phyloP scores from a whole-genome alignment of 2,797 vertebrate genomes.

The Propithecus deckenii region DNA sequence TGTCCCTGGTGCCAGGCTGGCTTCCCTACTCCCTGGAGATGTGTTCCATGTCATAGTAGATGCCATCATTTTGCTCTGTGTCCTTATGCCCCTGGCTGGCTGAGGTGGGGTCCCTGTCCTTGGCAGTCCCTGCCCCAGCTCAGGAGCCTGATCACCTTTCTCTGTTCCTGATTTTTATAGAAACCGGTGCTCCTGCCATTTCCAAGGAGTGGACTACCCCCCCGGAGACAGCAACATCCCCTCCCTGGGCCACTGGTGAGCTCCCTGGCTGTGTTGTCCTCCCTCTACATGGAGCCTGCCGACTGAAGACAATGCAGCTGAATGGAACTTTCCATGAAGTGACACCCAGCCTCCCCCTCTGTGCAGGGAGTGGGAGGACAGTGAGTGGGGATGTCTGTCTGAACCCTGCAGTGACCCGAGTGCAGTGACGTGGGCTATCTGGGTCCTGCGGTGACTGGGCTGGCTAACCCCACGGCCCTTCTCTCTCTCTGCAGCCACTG shows the following conservation, averaged over 20 bases:
- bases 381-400: background rate
- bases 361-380: background rate
- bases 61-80: background rate
- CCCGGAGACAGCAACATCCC: slow-evolving; percentile 94
- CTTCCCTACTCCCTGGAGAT: background rate
- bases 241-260: slow-evolving; percentile 97
- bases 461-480: background rate
- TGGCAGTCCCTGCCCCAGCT: background rate
- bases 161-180: slow-evolving; percentile 78
- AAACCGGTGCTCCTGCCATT: slow-evolving; percentile 94
- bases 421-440: accelerated
- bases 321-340: background rate
- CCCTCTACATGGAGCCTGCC: background rate
- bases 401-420: background rate
- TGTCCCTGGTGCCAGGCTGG: background rate
- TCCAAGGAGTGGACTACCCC: slow-evolving; percentile 92
- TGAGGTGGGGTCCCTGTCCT: background rate
- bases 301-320: background rate
- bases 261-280: background rate
- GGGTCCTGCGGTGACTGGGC: background rate
- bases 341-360: background rate
- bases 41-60: background rate
- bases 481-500: slow-evolving; percentile 88
- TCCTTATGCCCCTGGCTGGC: background rate
- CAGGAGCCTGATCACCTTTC: background rate